A percentile compares a stretch with the other conserved stretches of the same genome.
Conservation (phyloP, 2,888 invertebrate species). For the Pollenia amentaria region DNA sequence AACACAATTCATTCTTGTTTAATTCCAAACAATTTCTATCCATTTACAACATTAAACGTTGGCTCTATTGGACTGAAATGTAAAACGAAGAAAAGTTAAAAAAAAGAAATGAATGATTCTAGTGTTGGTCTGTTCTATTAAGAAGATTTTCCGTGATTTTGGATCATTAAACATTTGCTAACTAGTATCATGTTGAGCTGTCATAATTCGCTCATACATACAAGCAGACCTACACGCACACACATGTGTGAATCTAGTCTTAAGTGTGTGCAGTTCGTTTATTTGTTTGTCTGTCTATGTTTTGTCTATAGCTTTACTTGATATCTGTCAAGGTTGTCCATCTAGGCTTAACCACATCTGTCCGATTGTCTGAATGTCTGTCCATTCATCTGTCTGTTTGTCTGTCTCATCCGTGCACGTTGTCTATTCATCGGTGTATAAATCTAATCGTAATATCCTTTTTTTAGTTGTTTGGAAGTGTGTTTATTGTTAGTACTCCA, state of each 20-base stretch:
- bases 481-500: constrained; percentile 40
- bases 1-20: constrained; percentile 71
- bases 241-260: constrained; percentile 31
- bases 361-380: constrained; percentile 47
- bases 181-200: constrained; percentile 74
- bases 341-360: constrained; percentile 67
- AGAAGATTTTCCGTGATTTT: constrained; percentile 70
- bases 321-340: constrained; percentile 73
- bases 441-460: constrained; percentile 55
- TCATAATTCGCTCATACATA: constrained; percentile 71
- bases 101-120: constrained; percentile 19
- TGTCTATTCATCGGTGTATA: constrained; percentile 38
- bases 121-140: constrained; percentile 26
- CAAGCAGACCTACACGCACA: background rate
- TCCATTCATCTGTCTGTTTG: constrained; percentile 31
- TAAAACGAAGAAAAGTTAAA: constrained; percentile 29
- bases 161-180: constrained; percentile 74
- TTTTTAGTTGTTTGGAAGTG: constrained; percentile 27
- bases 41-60: constrained; percentile 54
- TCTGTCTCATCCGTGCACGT: constrained; percentile 27
- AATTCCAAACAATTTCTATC: constrained; percentile 56
- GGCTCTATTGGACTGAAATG: constrained; percentile 37
- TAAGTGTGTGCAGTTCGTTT: constrained; percentile 10
- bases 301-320: constrained; percentile 70
- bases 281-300: constrained; percentile 50